Evolutionary conservation across 2,888 invertebrate genomes (phyloP), one percentile per base, ranked within the genome.

Genomic region (Lymantria dispar): DNA sequence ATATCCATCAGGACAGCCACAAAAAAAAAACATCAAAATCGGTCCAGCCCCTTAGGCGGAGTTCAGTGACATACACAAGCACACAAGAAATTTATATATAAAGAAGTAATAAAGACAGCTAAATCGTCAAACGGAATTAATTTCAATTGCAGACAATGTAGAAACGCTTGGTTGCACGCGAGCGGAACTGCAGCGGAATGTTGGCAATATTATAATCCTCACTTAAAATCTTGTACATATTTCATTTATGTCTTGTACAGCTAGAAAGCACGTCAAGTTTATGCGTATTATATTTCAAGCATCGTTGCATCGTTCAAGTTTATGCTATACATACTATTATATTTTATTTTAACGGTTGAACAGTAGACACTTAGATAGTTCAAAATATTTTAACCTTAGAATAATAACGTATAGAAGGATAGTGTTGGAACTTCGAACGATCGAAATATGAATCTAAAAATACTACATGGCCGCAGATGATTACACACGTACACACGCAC

Each of bases 161-260:
- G 50, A 60, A 53, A 55, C 45, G 55, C 49, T 41, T 57, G 51
- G 31, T 40, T 47, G 52, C 60, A 63, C 58, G 67, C 61, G 42
- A 67, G 46, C 67, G 64, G 64, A 64, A 64, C 64, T 64, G 64
- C 64, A 42, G 67, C 48, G 14, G 22, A 63, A 57, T 55, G 48
- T 51, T 60, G 52, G 63, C 63, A 57, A 57, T 56, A 53, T 57
- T 56, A 52, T 52, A 39, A 65, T 60, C 45, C 60, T 63, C 43
- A 46, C 42, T 52, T 54, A 56, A 63, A 52, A 64, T 60, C 31
- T 49, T 43, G 42, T 43, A 22, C 45, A 51, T 43, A n/a, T 22
- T 55, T 64, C 61, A 66, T 63, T 64, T 60, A 66, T 63, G 48
- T 12, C 33, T 33, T 33, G 9, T 33, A 8, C 33, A 33, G 8